A percentile compares a stretch with the other conserved stretches of the same genome.
Conservation (phyloP, 2,888 invertebrate species). For the Drosophila kokeensis region DNA sequence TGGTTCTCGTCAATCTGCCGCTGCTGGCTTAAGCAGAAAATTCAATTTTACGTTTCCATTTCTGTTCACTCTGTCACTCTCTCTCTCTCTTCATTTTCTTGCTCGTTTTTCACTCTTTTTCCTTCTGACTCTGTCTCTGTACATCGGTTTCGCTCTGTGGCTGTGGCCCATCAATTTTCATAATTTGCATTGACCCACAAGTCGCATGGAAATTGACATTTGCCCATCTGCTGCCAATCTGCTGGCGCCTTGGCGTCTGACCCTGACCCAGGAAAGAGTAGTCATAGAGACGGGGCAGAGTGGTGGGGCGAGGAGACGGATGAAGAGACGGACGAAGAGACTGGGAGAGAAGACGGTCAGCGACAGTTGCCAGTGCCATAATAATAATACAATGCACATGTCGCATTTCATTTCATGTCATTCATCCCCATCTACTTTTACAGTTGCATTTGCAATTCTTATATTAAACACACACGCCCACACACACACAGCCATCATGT, state of each 20-base stretch:
- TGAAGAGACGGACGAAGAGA: not conserved
- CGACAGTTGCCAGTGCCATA: conserved; percentile 15
- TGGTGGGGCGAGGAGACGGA: not conserved
- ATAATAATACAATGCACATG: conserved; percentile 40
- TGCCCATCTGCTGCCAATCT: conserved; percentile 15
- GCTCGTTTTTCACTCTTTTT: not conserved
- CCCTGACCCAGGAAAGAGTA: conserved; percentile 22
- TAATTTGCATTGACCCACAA: conserved; percentile 50
- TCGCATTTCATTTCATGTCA: conserved; percentile 30
- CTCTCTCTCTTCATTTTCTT: not conserved
- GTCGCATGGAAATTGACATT: conserved; percentile 37
- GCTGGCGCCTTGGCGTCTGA: conserved; percentile 16
- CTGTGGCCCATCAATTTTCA: conserved; percentile 35
- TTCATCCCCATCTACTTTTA: not conserved
- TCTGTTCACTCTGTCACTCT: not conserved
- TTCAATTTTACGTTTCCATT: not conserved
- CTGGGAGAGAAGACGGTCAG: not conserved
- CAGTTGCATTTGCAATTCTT: conserved; percentile 22
- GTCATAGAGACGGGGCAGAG: not conserved
- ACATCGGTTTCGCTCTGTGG: not conserved
- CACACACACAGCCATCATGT: not conserved
- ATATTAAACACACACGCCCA: not conserved
- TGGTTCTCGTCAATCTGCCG: not conserved
- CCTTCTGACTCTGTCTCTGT: not conserved
- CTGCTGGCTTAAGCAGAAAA: not conserved